Base-by-base conservation (phyloP, 2,888 invertebrate species). In the Unio pictorum region DNA sequence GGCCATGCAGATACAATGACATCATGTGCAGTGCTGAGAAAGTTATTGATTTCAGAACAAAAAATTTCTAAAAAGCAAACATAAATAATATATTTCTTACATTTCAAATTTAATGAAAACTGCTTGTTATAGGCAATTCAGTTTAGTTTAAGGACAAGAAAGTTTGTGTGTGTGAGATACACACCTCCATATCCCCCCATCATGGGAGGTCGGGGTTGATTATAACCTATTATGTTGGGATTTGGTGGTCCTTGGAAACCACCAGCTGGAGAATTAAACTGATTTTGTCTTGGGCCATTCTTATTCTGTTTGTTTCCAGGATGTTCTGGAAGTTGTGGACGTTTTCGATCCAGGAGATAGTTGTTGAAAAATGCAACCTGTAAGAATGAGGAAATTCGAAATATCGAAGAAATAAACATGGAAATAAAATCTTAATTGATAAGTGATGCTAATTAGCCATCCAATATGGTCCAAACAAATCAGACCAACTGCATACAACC, bases 331-430 rank as follows among this genome's bases (percentile, higher is more conserved):
- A 98, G 92, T 91, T 96, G 95, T 15, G 99, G 99, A 63, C 99
- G 93, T 84, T 97, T 97, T 6, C 96, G 95, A 92, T 99, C 99
- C 81, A 94, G 93, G 84, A 94, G 87, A 91, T 98, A 99, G 90
- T 98, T 98, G 91, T 99, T 99, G 92, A 98, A 99, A 91, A 97
- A 99, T 84, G 96, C 94, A 69, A 98, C 93, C 92, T 93, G 76
- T n/a, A 84, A 75, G 73, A 45, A 67, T 63, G 57, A 28, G 23
- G 23, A 62, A 7, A 26, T 54, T 34, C 23, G 45, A 64, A 26
- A 20, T 26, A 58, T 11, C 2, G 8, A 45, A 45, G 45, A 45
- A 15, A 54, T 55, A 28, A 61, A 45, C 15, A 45, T 11, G 45
- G 45, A 45, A 45, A 15, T 45, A 45, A 15, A 45, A 23, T 20